Conservation (phyloP, 2,888 invertebrate genomes). For the Caenorhabditis parvicauda region DNA sequence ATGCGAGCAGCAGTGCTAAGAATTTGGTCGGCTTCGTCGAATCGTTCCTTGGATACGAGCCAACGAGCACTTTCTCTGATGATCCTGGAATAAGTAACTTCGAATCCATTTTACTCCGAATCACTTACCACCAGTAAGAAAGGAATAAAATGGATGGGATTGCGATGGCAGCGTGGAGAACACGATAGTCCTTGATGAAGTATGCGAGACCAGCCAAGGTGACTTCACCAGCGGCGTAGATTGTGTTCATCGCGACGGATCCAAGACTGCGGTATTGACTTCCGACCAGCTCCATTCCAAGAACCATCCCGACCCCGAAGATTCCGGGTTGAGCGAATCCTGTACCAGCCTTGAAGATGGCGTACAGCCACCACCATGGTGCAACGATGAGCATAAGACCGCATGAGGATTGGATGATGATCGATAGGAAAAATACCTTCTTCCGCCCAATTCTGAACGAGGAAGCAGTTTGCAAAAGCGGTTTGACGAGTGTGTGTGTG, state of each 20-base stretch:
- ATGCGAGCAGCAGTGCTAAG: slow-evolving; percentile 48
- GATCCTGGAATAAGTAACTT: slow-evolving; percentile 30
- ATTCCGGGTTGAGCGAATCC: slow-evolving; percentile 80
- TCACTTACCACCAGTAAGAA: slow-evolving; percentile 55
- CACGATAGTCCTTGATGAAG: slow-evolving; percentile 54
- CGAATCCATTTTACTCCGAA: neutral
- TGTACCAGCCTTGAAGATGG: slow-evolving; percentile 72
- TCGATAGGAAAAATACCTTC: slow-evolving; percentile 74
- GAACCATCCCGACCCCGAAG: slow-evolving; percentile 76
- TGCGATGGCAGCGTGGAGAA: slow-evolving; percentile 56
- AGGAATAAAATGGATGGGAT: slow-evolving; percentile 58
- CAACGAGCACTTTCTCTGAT: slow-evolving; percentile 59
- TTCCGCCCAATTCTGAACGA: slow-evolving; percentile 74
- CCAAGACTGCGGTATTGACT: slow-evolving; percentile 63
- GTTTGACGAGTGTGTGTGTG: neutral
- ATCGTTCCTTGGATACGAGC: slow-evolving; percentile 54
- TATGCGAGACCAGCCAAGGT: slow-evolving; percentile 57
- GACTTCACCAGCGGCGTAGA: slow-evolving; percentile 63
- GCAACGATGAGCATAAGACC: slow-evolving; percentile 76
- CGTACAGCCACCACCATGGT: slow-evolving; percentile 73
- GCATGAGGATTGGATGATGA: slow-evolving; percentile 74
- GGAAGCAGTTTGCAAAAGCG: neutral
- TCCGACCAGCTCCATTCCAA: slow-evolving; percentile 67
- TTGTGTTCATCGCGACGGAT: slow-evolving; percentile 63
- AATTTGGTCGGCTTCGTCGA: slow-evolving; percentile 55